Percentiles rank a stretch among this genome's conserved stretches.
These are phyloP conservation scores for Elysia crispata DNA, from an alignment of 2,888 invertebrate species.

Conservation along the genomic window DNA sequence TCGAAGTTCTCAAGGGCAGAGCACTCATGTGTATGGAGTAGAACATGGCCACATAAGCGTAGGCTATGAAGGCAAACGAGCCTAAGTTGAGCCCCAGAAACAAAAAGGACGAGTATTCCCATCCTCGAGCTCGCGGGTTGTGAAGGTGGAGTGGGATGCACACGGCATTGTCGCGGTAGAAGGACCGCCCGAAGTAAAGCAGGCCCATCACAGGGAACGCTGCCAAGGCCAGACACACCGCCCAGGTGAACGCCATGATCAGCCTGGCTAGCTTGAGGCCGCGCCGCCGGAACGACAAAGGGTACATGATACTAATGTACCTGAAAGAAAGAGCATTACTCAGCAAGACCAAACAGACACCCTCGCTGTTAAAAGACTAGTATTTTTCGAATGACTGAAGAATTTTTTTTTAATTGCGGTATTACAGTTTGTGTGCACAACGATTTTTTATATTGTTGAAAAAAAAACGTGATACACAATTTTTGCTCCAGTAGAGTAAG, in stretches of 20 bases:
- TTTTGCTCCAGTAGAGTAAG: no score
- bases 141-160: conserved; percentile 59
- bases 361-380: no score
- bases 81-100: conserved; percentile 58
- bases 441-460: no score
- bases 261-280: conserved; percentile 54
- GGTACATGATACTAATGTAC: conserved; percentile 59
- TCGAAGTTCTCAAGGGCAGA: conserved; percentile 53
- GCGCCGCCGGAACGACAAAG: conserved; percentile 53
- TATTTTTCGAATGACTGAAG: no score
- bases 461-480: no score
- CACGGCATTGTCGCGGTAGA: conserved; percentile 60
- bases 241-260: conserved; percentile 56
- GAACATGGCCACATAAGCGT: conserved; percentile 59
- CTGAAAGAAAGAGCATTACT: no score
- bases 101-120: conserved; percentile 61
- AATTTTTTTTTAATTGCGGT: no score
- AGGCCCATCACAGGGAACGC: conserved; percentile 53
- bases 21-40: conserved; percentile 54
- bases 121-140: conserved; percentile 54
- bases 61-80: conserved; percentile 57
- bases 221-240: conserved; percentile 51
- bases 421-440: no score
- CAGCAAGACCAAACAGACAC: no score
- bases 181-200: conserved; percentile 55